Percentiles rank a stretch among this genome's conserved stretches.
phyloP scores from a whole-genome alignment of 2,888 invertebrate genomes.

The Pimpla rufipes region DNA sequence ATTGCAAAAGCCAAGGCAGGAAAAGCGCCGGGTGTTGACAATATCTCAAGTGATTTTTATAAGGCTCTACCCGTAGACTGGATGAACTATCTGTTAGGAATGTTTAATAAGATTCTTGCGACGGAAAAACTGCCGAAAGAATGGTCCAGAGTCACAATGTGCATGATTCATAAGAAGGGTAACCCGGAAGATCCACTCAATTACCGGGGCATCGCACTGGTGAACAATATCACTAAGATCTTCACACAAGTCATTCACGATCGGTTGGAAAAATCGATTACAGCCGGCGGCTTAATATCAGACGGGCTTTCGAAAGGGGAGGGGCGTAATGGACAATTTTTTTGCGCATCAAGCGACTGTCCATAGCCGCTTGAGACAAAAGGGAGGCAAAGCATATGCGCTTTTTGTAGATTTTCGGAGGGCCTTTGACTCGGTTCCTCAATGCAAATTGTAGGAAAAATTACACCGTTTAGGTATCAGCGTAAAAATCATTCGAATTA shows the following conservation, averaged over 20 bases:
- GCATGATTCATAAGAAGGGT: conserved; percentile 69
- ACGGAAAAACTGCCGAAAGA: conserved; percentile 28
- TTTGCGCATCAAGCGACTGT: conserved; percentile 60
- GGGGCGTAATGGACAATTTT: conserved; percentile 64
- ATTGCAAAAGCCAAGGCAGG: conserved; percentile 47
- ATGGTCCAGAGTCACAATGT: no score
- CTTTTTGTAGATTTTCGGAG: conserved; percentile 63
- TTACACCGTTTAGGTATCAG: no score
- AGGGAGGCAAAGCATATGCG: conserved; percentile 54
- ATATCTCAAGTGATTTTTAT: conserved; percentile 54
- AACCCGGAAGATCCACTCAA: conserved; percentile 62
- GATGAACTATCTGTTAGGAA: conserved; percentile 17
- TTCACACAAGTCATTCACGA: conserved; percentile 61
- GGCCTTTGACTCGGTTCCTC: conserved; percentile 21
- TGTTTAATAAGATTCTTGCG: no score
- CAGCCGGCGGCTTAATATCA: conserved; percentile 44
- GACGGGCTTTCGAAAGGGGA: conserved; percentile 55
- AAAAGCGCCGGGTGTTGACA: conserved; percentile 63
- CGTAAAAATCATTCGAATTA: no score
- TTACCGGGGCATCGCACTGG: conserved; percentile 70
- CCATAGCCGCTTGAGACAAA: conserved; percentile 44
- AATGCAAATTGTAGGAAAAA: conserved; percentile 40
- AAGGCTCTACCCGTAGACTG: conserved; percentile 36
- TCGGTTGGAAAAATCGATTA: conserved; percentile 51
- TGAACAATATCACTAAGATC: conserved; percentile 67